Base-by-base conservation (phyloP, 2,888 invertebrate species). In the Polymixis lichenea region DNA sequence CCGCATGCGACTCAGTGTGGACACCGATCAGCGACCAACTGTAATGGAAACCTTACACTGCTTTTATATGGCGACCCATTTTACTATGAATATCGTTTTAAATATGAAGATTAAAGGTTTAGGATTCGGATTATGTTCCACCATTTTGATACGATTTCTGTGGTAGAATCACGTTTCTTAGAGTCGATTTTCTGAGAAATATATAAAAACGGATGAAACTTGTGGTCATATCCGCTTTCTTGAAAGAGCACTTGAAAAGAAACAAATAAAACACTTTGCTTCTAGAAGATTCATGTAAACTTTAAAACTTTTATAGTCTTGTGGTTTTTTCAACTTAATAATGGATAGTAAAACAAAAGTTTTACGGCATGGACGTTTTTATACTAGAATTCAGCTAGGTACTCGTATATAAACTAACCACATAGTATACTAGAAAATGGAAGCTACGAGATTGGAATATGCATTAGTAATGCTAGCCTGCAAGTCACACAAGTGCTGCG, bases 41-140 rank as follows among this genome's bases (percentile, higher is more conserved):
- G 77, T 80, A 76, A 82, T 72, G 56, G 82, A 88, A 87, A 85
- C 88, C 88, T 80, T 87, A 85, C 66, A 87, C 72, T 62, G 62
- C 69, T 83, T 77, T 77, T 85, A 83, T 85, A 69, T 38, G 56
- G 60, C 65, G 86, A 82, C 86, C 85, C 25, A 85, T 85, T 82
- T 85, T 70, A 60, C 65, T 60, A 32, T 64, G 17, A 68, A 70
- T 68, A 67, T 43, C 56, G 71, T 84, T 72, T 72, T 67, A 62
- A 75, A 72, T 70, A 32, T 46, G 53, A 79, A 62, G 70, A 80
- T 71, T 75, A 75, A 65, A 66, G 65, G 49, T 70, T 61, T 66
- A 51, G 38, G 38, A 53, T 68, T 69, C 65, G 9, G 25, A 75
- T 68, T 32, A 13, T 43, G 55, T 80, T 68, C 25, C 75, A 62